Evolutionary conservation across 2,797 vertebrate genomes (phyloP), one percentile per base, ranked within the genome.

Genomic region (Propithecus perrieri): DNA sequence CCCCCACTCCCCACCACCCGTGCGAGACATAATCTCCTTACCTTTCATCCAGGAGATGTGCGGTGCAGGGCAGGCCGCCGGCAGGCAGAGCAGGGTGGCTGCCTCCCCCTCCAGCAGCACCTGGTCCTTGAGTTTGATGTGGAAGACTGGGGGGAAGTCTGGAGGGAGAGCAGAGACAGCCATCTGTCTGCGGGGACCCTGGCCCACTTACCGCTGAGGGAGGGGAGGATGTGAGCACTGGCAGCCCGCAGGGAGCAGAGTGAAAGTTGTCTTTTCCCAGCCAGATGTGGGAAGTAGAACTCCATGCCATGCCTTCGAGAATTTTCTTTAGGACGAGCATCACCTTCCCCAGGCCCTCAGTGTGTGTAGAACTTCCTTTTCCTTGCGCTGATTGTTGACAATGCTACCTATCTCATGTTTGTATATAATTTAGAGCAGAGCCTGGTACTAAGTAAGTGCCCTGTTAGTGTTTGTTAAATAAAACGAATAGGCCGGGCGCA

Each of bases 121-220:
- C 95, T 99, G 99, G 98, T 99, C 99, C 99, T 99, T 99, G 98
- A 99, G 98, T 96, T 99, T 99, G 97, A 99, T 99, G 98, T 99
- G 99, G 98, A 99, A 99, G 92, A 99, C 98, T 11, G 99, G 99
- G 91, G 99, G 99, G 79, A 99, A 99, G 98, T 99, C 99, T 99
- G 97, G 30, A 86, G 95, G 63, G 87, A 90, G 57, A 96, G 85
- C 69, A 81, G 81, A 88, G 87, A 91, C 2, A 72, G 46, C 88
- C 71, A 35, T 94, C 74, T 69, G 71, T 84, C 30, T 13, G 30
- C 0, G 0, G 22, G 84, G 48, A 69, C 78, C 63, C 57, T 9
- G 30, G 88, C 57, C 85, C 33, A 5, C 48, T 41, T 30, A 13
- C 35, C 0, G 2, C 7, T 10, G 18, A 87, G 8, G 22, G n/a